Conservation (phyloP, 2,888 invertebrate genomes). For the Herminia tarsipennalis region DNA sequence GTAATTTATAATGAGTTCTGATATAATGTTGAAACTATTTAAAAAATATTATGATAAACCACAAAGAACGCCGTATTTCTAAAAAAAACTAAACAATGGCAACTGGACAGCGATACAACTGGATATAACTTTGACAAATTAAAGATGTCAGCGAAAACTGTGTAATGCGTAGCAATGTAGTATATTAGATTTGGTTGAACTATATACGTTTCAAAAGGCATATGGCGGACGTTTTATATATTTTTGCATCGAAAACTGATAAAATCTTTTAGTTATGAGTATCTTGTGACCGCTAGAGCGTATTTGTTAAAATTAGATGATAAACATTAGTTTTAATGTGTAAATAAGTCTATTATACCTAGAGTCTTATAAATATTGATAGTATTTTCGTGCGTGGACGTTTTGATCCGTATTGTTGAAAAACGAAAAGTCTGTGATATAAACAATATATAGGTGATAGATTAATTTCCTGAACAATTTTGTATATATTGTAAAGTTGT, state of each 20-base stretch:
- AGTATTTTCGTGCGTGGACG: slow-evolving; percentile 85
- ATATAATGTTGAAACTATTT: neutral
- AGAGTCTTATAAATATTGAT: slow-evolving; percentile 83
- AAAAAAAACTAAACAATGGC: slow-evolving; percentile 70
- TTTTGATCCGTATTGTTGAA: slow-evolving; percentile 86
- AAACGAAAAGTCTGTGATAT: slow-evolving; percentile 88
- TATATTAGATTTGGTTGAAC: slow-evolving; percentile 50
- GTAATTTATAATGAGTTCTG: neutral
- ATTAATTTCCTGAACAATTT: slow-evolving; percentile 82
- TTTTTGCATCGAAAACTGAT: slow-evolving; percentile 86
- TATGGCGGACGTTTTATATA: slow-evolving; percentile 87
- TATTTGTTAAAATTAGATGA: slow-evolving; percentile 84
- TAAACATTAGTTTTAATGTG: slow-evolving; percentile 84
- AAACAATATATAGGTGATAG: slow-evolving; percentile 85
- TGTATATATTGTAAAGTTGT: slow-evolving; percentile 84
- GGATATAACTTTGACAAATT: slow-evolving; percentile 64
- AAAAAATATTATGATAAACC: slow-evolving; percentile 15
- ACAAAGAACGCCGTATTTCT: slow-evolving; percentile 62
- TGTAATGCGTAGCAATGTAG: slow-evolving; percentile 16
- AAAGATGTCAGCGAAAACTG: slow-evolving; percentile 28
- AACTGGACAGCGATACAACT: slow-evolving; percentile 67
- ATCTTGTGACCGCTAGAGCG: slow-evolving; percentile 83
- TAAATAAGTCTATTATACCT: slow-evolving; percentile 84
- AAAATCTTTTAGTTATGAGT: slow-evolving; percentile 86
- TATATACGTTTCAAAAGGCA: slow-evolving; percentile 83